These are phyloP conservation scores for Diadegma fenestrale DNA, from an alignment of 2,888 invertebrate genomes.

Conservation along the genomic window DNA sequence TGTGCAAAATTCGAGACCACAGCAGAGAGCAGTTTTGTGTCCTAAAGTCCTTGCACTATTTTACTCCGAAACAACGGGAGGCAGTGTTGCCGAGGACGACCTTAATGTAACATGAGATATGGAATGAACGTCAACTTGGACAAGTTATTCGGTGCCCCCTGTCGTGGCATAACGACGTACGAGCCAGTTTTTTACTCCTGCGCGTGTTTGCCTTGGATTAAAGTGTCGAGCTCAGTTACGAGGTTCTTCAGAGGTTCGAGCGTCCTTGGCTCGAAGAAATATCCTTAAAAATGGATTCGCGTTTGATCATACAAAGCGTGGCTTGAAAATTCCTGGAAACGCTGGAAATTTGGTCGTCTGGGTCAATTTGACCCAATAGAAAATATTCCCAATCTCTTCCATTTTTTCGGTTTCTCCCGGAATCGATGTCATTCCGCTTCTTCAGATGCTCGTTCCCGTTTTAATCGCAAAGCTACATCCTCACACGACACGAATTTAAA, in stretches of 20 bases:
- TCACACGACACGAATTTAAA: slow-evolving; percentile 13
- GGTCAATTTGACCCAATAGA: too few relatives aligned
- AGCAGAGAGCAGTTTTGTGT: slow-evolving; percentile 58
- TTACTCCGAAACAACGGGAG: slow-evolving; percentile 64
- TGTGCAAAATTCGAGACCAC: slow-evolving; percentile 59
- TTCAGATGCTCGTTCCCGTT: slow-evolving; percentile 14
- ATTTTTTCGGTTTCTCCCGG: not conserved
- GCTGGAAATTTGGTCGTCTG: not conserved
- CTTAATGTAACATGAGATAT: slow-evolving; percentile 28
- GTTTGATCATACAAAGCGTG: not conserved
- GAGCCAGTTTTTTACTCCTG: slow-evolving; percentile 52
- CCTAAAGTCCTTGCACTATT: slow-evolving; percentile 40
- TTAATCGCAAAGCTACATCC: slow-evolving; percentile 4
- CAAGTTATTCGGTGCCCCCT: slow-evolving; percentile 53
- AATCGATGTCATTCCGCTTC: slow-evolving; percentile 2
- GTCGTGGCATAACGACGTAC: slow-evolving; percentile 57
- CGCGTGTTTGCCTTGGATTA: slow-evolving; percentile 63
- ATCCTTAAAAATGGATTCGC: not conserved
- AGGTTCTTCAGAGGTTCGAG: not conserved
- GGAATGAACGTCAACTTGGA: slow-evolving; percentile 33
- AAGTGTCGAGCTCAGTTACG: slow-evolving; percentile 43
- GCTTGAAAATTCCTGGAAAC: not conserved
- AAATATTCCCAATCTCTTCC: too few relatives aligned
- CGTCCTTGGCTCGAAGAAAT: not conserved
- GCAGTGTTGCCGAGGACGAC: slow-evolving; percentile 32